Evolutionary conservation across 2,797 vertebrate species (phyloP), one percentile per base, ranked within the genome.

Genomic region (Hipposideros larvatus): DNA sequence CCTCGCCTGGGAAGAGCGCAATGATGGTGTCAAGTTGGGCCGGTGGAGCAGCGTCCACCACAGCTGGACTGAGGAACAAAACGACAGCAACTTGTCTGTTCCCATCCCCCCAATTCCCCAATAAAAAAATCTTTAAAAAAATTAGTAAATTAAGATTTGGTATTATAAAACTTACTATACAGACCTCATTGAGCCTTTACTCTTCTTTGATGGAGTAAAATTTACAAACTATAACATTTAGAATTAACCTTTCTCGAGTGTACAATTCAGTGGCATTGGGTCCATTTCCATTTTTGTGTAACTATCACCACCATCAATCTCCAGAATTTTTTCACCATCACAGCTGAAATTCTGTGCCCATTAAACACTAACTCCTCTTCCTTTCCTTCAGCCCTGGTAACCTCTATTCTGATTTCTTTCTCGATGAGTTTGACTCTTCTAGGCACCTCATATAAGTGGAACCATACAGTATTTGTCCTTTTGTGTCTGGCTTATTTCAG

Each of bases 91-190:
- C 37, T 37, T 37, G 37, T 37, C 37, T 37, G 37, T 37, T 37
- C 37, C 37, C 37, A 2, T 37, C 3, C 37, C 37, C 37, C 37
- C 37, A 37, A 37, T 37, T 37, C 37, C 37, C 37, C 37, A 37
- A 37, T 37, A 3, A 3, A 37, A 37, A 37, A 37, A 37, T 37
- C 37, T 37, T 37, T 37, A 3, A 37, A 71, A 68, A 94, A 80
- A 26, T 79, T 73, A 51, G 28, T 24, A 66, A 73, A 65, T 75
- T 90, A 74, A 66, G 91, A 66, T 75, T 87, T 89, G 19, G 1
- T 63, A 55, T 86, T n/a, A 80, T 87, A 57, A 78, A 92, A 96
- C 55, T 24, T n/a, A 75, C 68, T 89, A 59, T 41, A 55, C 7
- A 55, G 21, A 89, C 19, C 10, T 79, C n/a, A 82, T 2, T 21